Evolutionary conservation across 2,888 invertebrate genomes (phyloP), one percentile per base, ranked within the genome.

Genomic region (Anarsia innoxiella): DNA sequence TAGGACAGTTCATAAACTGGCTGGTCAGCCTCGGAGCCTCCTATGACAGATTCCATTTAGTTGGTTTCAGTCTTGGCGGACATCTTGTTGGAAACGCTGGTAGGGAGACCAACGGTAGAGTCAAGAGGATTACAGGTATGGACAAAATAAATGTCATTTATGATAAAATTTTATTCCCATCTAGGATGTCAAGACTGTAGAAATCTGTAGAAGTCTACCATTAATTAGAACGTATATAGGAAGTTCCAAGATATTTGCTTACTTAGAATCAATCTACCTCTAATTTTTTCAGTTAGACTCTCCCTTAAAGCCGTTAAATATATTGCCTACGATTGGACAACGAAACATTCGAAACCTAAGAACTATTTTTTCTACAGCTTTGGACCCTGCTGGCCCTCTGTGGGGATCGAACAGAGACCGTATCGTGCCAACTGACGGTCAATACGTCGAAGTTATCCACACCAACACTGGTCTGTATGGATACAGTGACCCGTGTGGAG

Each of bases 31-130:
- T 58, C 2, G 72, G 70, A 3, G 42, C 60, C 1, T 49, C 59
- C 0, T 72, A 63, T 26, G 53, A 67, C 5, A 68, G 34, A 23
- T 51, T 75, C 11, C 84, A 85, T 37, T 47, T 85, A 3, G 65
- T 84, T 4, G 83, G 84, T 0, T 82, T 78, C 56, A 83, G 83
- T 48, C 66, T 84, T 25, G 84, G 84, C 1, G 82, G 69, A 1
- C 83, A 85, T 47, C 45, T 83, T 11, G 70, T 75, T 15, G 83
- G 78, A 1, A 66, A 56, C 13, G 75, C 78, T 23, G 76, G 77
- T 0, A 63, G 73, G 37, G 59, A 58, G 29, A 60, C 67, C 1
- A 44, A 51, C 2, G 60, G 66, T 2, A 49, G 42, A 12, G 59
- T 75, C 4, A 59, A 40, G 38, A 72, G 78, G 40, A 55, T 82